phyloP scores from a whole-genome alignment of 2,113 vertebrate genomes.

The Rhipidura dahli region DNA sequence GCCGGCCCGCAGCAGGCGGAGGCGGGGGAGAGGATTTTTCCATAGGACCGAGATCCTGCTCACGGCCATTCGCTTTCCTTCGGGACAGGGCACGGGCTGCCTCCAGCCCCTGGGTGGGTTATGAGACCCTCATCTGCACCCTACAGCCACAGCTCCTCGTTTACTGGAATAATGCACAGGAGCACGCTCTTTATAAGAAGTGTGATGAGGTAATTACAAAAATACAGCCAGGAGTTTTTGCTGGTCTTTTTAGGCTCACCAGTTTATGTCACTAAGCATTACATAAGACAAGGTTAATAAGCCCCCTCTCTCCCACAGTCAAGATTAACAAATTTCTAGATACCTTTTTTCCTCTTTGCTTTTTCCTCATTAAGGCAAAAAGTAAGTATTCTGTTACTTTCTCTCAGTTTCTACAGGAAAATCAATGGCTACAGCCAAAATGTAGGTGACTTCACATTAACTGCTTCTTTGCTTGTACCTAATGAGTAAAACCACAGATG shows the following conservation, averaged over 20 bases:
- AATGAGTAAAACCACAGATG: neutral
- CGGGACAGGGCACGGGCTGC: neutral
- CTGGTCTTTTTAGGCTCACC: neutral
- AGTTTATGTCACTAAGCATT: neutral
- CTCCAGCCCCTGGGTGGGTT: neutral
- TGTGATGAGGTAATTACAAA: neutral
- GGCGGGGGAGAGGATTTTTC: neutral
- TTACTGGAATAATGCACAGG: neutral
- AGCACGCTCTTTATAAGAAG: neutral
- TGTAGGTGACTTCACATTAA: neutral
- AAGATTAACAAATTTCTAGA: neutral
- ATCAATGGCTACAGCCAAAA: neutral
- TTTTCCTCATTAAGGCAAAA: neutral
- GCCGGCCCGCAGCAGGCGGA: fast-evolving
- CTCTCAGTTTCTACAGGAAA: neutral
- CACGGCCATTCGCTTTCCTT: fast-evolving
- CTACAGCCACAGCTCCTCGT: neutral
- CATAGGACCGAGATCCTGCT: neutral
- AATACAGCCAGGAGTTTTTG: neutral
- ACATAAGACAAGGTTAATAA: neutral
- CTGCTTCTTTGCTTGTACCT: neutral
- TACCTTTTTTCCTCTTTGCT: neutral
- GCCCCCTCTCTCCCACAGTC: neutral
- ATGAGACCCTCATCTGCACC: fast-evolving
- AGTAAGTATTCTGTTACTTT: neutral